phyloP scores from a whole-genome alignment of 2,113 vertebrate genomes.

The Elaphurus davidianus region DNA sequence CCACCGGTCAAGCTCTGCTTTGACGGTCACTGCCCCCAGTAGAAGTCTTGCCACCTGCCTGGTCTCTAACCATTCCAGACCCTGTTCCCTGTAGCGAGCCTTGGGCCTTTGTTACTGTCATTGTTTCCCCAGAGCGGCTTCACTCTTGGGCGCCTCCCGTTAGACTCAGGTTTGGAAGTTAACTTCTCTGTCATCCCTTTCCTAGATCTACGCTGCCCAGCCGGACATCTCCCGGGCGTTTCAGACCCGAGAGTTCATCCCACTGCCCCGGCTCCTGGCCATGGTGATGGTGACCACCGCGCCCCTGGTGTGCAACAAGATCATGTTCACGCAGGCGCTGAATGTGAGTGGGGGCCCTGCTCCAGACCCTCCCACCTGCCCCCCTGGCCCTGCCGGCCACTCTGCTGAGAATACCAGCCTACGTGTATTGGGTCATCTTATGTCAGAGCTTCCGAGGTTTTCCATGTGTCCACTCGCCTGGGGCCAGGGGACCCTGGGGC shows the following conservation, averaged over 20 bases:
- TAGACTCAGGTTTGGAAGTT: not conserved
- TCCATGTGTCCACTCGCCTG: fast-evolving
- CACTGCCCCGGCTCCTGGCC: slow-evolving; percentile 88
- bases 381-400: fast-evolving
- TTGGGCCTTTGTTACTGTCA: not conserved
- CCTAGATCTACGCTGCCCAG: slow-evolving; percentile 94
- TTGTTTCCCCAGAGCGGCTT: not conserved
- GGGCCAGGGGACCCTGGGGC: not conserved
- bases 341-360: slow-evolving; percentile 83
- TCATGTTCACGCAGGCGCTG: slow-evolving; percentile 93
- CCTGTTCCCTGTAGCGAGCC: too few relatives aligned
- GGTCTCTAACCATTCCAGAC: not conserved
- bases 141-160: not conserved
- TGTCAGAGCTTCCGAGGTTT: not conserved
- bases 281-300: slow-evolving; percentile 93
- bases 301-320: slow-evolving; percentile 92
- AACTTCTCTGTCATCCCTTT: not conserved
- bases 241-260: slow-evolving; percentile 86
- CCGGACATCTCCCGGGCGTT: slow-evolving; percentile 90
- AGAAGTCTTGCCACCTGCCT: not conserved
- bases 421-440: not conserved
- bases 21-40: not conserved
- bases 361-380: not conserved
- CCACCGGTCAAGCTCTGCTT: not conserved
- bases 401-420: not conserved